Conservation (phyloP, 2,888 invertebrate species). For the Ellobium chinense region DNA sequence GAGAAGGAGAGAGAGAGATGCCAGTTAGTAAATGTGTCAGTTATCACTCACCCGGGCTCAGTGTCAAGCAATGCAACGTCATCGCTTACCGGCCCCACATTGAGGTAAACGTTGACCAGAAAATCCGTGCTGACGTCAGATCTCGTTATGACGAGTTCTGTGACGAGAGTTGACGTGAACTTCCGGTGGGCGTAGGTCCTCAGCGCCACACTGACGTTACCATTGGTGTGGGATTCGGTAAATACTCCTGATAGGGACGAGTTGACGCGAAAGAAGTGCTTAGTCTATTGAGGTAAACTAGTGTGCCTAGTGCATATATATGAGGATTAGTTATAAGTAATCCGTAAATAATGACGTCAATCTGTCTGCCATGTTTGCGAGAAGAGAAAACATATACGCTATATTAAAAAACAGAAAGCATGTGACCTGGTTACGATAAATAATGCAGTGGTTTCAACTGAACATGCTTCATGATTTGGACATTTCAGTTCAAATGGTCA, state of each 20-base stretch:
- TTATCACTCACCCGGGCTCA: neutral
- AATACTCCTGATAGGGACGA: conserved; percentile 58
- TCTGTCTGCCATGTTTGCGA: too few relatives aligned
- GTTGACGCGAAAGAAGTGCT: neutral
- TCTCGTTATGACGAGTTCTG: conserved; percentile 60
- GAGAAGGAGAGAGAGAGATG: neutral
- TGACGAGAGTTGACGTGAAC: conserved; percentile 65
- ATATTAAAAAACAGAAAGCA: too few relatives aligned
- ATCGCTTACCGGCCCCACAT: neutral
- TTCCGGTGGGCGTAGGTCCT: conserved; percentile 73
- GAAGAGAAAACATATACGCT: too few relatives aligned
- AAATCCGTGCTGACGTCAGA: neutral
- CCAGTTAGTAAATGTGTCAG: too few relatives aligned
- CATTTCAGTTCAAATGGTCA: too few relatives aligned
- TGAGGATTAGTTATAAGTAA: too few relatives aligned
- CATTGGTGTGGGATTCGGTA: conserved; percentile 54
- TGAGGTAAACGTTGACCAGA: neutral
- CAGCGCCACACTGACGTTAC: conserved; percentile 60
- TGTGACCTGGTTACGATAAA: too few relatives aligned
- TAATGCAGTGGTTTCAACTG: too few relatives aligned
- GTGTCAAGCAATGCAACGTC: neutral
- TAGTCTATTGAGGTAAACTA: too few relatives aligned
- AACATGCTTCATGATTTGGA: too few relatives aligned
- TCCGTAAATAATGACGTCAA: too few relatives aligned
- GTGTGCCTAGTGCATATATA: too few relatives aligned